phyloP scores from a whole-genome alignment of 2,113 vertebrate genomes.

The Protomyctophum bolini region DNA sequence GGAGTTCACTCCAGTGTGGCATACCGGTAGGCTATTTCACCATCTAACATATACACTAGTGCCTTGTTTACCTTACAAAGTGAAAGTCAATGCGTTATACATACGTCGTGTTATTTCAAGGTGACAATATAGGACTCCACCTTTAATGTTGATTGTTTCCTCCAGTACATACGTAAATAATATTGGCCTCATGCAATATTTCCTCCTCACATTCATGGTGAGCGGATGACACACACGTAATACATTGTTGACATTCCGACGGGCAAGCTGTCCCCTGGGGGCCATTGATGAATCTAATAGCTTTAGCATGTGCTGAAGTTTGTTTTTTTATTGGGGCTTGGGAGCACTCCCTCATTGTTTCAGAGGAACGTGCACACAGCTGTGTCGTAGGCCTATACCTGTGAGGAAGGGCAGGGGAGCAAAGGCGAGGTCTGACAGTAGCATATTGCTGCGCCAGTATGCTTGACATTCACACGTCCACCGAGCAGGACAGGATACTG shows the following conservation, averaged over 20 bases:
- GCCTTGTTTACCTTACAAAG: neutral
- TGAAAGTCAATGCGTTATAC: constrained; percentile 23
- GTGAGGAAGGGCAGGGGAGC: constrained; percentile 84
- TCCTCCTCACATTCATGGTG: constrained; percentile 36
- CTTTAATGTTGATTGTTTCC: constrained; percentile 33
- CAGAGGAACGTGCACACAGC: constrained; percentile 74
- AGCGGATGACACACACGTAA: constrained; percentile 49
- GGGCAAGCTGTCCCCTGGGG: constrained; percentile 74
- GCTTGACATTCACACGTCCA: constrained; percentile 61
- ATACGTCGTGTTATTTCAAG: constrained; percentile 39
- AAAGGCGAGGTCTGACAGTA: constrained; percentile 69
- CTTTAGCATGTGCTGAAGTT: constrained; percentile 83
- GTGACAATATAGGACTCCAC: constrained; percentile 27
- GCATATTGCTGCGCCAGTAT: constrained; percentile 63
- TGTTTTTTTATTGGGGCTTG: constrained; percentile 58
- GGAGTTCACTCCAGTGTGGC: too few relatives aligned
- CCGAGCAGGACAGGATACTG: constrained; percentile 79
- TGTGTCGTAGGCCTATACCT: constrained; percentile 79
- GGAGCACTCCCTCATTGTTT: constrained; percentile 84
- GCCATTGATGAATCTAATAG: constrained; percentile 80
- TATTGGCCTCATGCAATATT: constrained; percentile 43
- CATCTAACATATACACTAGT: neutral
- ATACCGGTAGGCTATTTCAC: too few relatives aligned
- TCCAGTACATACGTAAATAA: constrained; percentile 32
- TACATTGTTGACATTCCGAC: constrained; percentile 57